Evolutionary conservation across 2,888 invertebrate species (phyloP), one percentile per base, ranked within the genome.

Genomic region (Hydroisotoma schaefferi): DNA sequence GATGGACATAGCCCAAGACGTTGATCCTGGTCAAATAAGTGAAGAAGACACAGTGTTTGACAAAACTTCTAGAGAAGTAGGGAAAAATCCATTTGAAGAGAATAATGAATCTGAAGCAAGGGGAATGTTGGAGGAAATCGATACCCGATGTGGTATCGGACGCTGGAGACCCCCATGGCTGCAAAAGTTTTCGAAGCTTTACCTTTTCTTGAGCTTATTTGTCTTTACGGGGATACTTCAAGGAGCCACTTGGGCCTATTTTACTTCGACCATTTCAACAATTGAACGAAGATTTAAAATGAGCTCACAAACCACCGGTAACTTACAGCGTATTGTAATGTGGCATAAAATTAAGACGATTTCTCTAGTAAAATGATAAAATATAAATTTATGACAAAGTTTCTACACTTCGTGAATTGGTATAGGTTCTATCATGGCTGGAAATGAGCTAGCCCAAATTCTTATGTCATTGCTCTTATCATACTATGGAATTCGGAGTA

Each of bases 361-460:
- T n/a, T n/a, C n/a, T n/a, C n/a, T n/a, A n/a, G n/a, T n/a, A n/a
- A n/a, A n/a, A n/a, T n/a, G n/a, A n/a, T n/a, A n/a, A n/a, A n/a
- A n/a, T n/a, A n/a, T n/a, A n/a, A n/a, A n/a, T n/a, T n/a, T n/a
- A n/a, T n/a, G n/a, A n/a, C n/a, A n/a, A n/a, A n/a, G n/a, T n/a
- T n/a, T n/a, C n/a, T n/a, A n/a, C n/a, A n/a, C n/a, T n/a, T n/a
- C n/a, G n/a, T n/a, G n/a, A n/a, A n/a, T n/a, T n/a, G n/a, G n/a
- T n/a, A 40, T 10, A 83, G 84, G 86, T 63, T 79, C 87, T 65
- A 85, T 87, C 68, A 82, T 85, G 27, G 84, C 86, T 64, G 87
- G 87, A 28, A 87, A 87, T 75, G 87, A 87, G 74, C 83, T 87
- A 65, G 86, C 86, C 70, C 84, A 85, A 74, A 78, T 87, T 57